Evolutionary conservation across 2,888 invertebrate species (phyloP), one percentile per base, ranked within the genome.

Genomic region (Rhodophaea formosa): DNA sequence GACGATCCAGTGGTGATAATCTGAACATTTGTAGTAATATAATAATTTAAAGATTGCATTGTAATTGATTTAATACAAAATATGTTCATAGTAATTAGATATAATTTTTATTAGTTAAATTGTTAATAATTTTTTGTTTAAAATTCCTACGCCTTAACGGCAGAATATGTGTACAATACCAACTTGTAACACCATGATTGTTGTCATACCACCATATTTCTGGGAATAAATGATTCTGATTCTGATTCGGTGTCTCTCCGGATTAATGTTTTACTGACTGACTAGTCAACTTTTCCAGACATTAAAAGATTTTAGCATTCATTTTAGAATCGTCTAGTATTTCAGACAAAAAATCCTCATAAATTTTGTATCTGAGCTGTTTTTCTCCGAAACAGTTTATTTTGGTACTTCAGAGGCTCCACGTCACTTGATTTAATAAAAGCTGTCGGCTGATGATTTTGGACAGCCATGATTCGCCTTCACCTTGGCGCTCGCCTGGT

Each of bases 401-500:
- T 75, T 78, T 73, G 74, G 62, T 64, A 65, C 74, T 63, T 65
- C 61, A 70, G 63, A 69, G 62, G 62, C 67, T 68, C 72, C 79
- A 78, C 80, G 80, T 82, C 79, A 81, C 70, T 78, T 82, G 77
- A 82, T 85, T 81, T 81, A 81, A 83, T 77, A 75, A 75, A 65
- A 74, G 74, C 77, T 79, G 83, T 82, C 82, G 79, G 75, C 74
- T 82, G 84, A 79, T 78, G 75, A 67, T 29, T 45, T 44, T 56
- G 65, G 65, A 63, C 68, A 72, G 75, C 67, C 72, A 72, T 71
- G 70, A 68, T 65, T 84, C 78, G 85, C 90, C 91, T 89, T 90
- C 88, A 89, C 91, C 91, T 90, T 90, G 87, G 71, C 74, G 64
- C 69, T 73, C 61, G 71, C 70, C 83, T 89, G 89, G 75, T 77